Conservation (phyloP, 2,888 invertebrate species). For the Cephus rjabovi region DNA sequence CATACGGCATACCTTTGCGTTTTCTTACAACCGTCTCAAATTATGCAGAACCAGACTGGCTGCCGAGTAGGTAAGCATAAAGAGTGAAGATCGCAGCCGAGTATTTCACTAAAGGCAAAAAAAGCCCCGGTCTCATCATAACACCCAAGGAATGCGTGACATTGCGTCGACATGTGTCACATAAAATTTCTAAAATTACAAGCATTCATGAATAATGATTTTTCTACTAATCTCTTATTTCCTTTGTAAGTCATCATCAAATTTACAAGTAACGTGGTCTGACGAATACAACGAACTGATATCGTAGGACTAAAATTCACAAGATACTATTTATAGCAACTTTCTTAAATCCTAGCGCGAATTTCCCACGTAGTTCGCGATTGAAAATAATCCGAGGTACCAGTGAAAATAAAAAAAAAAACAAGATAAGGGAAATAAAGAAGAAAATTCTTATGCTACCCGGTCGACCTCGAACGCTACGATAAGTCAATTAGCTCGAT, state of each 20-base stretch:
- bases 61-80: background rate
- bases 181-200: background rate
- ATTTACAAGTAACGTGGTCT: background rate
- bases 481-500: background rate
- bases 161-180: background rate
- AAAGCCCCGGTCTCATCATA: background rate
- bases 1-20: background rate
- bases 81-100: background rate
- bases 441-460: background rate
- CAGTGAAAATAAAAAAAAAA: background rate
- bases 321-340: background rate
- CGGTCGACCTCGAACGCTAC: background rate
- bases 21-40: slow-evolving; percentile 6
- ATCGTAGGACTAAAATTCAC: background rate
- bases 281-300: background rate
- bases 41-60: slow-evolving; percentile 1
- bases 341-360: background rate
- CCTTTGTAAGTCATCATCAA: background rate
- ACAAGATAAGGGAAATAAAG: background rate
- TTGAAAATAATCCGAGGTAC: background rate
- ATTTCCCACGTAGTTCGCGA: background rate
- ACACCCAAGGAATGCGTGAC: background rate
- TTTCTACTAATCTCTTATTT: background rate
- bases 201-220: background rate
- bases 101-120: background rate